Evolutionary conservation across 2,888 invertebrate species (phyloP).

Genomic region (Sturmia bella): DNA sequence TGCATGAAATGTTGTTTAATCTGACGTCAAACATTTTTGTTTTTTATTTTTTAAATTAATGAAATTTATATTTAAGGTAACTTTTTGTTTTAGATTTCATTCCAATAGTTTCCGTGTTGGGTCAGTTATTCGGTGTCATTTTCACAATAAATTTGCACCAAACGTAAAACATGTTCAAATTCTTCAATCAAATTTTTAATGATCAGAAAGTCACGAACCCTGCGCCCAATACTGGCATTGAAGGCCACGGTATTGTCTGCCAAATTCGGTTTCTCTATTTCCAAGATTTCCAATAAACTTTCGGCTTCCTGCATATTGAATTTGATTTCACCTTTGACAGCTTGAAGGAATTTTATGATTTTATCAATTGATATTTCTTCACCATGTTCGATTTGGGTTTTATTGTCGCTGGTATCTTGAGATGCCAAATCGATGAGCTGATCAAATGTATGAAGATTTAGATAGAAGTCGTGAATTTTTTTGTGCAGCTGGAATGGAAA

Average conservation of each 20-base stretch:
- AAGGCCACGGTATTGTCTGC: conserved; percentile 43
- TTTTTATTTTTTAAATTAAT: conserved; percentile 47
- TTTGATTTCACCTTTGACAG: conserved; percentile 34
- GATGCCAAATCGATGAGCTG: conserved; percentile 54
- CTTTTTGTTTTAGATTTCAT: conserved; percentile 1
- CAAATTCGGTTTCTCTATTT: conserved; percentile 62
- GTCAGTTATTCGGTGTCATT: conserved; percentile 32
- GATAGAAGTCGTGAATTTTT: conserved; percentile 71
- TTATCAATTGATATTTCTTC: conserved; percentile 48
- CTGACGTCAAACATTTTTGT: conserved; percentile 47
- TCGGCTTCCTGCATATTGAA: conserved; percentile 58
- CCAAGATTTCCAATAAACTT: conserved; percentile 50
- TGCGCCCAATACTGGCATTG: conserved; percentile 28
- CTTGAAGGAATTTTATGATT: conserved; percentile 59
- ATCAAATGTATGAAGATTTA: conserved; percentile 70
- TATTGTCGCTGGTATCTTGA: conserved; percentile 58
- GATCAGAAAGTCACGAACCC: conserved; percentile 70
- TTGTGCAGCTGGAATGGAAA: conserved; percentile 39
- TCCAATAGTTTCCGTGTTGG: background rate
- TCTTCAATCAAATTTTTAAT: conserved; percentile 68
- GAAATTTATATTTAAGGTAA: conserved; percentile 34
- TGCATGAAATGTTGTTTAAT: background rate
- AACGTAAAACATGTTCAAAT: conserved; percentile 52
- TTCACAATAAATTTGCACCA: conserved; percentile 60
- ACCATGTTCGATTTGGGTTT: conserved; percentile 59